These are phyloP conservation scores for Coleophora flavipennella DNA, from an alignment of 2,888 invertebrate species.

Conservation along the genomic window DNA sequence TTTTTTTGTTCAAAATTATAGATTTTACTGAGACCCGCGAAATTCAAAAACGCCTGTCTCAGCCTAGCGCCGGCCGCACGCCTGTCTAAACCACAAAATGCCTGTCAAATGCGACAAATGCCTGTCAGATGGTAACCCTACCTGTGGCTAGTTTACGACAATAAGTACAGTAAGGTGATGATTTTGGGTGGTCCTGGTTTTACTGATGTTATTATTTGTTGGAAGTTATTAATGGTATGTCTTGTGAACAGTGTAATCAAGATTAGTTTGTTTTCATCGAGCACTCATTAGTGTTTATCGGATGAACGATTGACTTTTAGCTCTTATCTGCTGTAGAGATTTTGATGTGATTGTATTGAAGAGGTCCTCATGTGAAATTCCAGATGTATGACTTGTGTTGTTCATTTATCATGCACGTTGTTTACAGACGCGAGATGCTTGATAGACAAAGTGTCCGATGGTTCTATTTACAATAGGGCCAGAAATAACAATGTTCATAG, in stretches of 20 bases:
- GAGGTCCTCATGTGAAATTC: constrained; percentile 25
- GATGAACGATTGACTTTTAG: constrained; percentile 57
- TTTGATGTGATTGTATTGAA: constrained; percentile 42
- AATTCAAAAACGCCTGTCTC: no score
- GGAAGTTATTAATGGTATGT: constrained; percentile 57
- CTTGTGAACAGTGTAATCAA: constrained; percentile 56
- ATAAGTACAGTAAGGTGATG: constrained; percentile 45
- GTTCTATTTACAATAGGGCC: no score
- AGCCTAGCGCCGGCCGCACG: no score
- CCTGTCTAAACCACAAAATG: no score
- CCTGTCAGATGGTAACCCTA: no score
- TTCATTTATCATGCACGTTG: background rate
- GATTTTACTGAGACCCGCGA: no score
- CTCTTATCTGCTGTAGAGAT: constrained; percentile 46
- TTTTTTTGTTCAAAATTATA: no score
- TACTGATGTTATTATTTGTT: constrained; percentile 62
- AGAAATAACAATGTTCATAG: background rate
- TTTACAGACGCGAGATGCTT: background rate
- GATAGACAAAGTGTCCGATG: no score
- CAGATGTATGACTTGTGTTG: constrained; percentile 2
- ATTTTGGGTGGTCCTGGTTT: constrained; percentile 62
- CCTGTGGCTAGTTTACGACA: constrained; percentile 50
- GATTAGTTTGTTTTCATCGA: constrained; percentile 62
- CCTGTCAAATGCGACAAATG: no score
- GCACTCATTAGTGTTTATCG: constrained; percentile 61